Base-by-base conservation (phyloP, 2,113 vertebrate species). In the Corythaixoides concolor region DNA sequence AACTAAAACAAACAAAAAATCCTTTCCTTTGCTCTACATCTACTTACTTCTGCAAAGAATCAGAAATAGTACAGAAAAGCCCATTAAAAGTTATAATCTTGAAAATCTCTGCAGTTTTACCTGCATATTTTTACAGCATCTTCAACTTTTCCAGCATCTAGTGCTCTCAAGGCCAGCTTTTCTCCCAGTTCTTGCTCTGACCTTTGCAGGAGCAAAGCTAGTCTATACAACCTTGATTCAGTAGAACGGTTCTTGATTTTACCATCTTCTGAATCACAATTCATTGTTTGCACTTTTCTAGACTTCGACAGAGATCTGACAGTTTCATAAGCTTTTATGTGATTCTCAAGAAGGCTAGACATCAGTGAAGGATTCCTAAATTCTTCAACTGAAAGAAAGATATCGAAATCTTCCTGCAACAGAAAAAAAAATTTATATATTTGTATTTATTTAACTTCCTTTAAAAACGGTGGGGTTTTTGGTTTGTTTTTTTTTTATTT, bases 41-140 rank as follows among this genome's bases (percentile, higher is more conserved):
- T n/a, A 47, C 20, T 62, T 52, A 27, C 8, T 67, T 52, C 37
- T 72, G 30, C 49, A 33, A 62, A 52, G 22, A 32, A 62, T 53
- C 55, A 84, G 35, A 70, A 93, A 74, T 3, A 59, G 26, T 5
- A 66, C 58, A 80, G 22, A 55, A 43, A 63, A 90, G 35, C 11
- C 23, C 19, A 50, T 8, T 26, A 30, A 23, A 80, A 75, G 24
- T 22, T 47, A 7, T 20, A 43, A 12, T 23, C 22, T 75, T 37
- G 56, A 84, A 68, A 85, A 66, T 2, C 35, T 75, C 22, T 89
- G 72, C 32, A 55, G n/a, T 39, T 95, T 96, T 86, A 99, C 99
- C 99, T 99, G 98, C 99, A 99, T 63, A 98, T 99, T 77, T 98
- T 98, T 47, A 99, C 80, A 5, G 98, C 98, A 13, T 98, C 98